A percentile compares a stretch with the other conserved stretches of the same genome.
Conservation (phyloP, 2,888 invertebrate species). For the Drosophila meridionalis region DNA sequence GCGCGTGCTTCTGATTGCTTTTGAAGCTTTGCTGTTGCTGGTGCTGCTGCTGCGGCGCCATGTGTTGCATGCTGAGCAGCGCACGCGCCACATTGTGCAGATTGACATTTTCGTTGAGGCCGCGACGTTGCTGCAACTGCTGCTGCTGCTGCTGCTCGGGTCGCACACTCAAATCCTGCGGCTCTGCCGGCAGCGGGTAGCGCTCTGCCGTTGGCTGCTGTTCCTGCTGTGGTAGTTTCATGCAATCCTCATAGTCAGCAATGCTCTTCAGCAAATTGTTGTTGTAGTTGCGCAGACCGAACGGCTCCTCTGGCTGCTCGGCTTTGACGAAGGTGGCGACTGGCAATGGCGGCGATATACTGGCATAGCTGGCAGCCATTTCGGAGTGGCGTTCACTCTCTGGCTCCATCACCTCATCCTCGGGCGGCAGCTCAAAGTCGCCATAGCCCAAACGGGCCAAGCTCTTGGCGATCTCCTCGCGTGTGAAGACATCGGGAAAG, state of each 20-base stretch:
- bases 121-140: slow-evolving; percentile 56
- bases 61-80: slow-evolving; percentile 80
- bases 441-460: slow-evolving; percentile 81
- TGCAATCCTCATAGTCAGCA: slow-evolving; percentile 81
- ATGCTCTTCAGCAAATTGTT: slow-evolving; percentile 79
- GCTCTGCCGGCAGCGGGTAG: slow-evolving; percentile 57
- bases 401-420: slow-evolving; percentile 61
- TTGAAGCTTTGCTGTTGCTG: slow-evolving; percentile 22
- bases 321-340: slow-evolving; percentile 43
- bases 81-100: slow-evolving; percentile 81
- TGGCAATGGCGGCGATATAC: slow-evolving; percentile 35
- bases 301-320: slow-evolving; percentile 43
- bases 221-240: slow-evolving; percentile 59
- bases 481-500: slow-evolving; percentile 84
- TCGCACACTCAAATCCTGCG: slow-evolving; percentile 82
- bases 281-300: slow-evolving; percentile 75
- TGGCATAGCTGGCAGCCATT: slow-evolving; percentile 37
- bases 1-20: neutral
- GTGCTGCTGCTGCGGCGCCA: slow-evolving; percentile 47
- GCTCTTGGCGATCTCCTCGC: slow-evolving; percentile 83
- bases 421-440: slow-evolving; percentile 72
- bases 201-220: slow-evolving; percentile 28
- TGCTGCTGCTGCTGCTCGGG: slow-evolving; percentile 10
- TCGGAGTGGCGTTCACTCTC: slow-evolving; percentile 29
- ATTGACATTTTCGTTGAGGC: slow-evolving; percentile 80